Conservation (phyloP, 2,888 invertebrate genomes). For the Microchrysa polita region DNA sequence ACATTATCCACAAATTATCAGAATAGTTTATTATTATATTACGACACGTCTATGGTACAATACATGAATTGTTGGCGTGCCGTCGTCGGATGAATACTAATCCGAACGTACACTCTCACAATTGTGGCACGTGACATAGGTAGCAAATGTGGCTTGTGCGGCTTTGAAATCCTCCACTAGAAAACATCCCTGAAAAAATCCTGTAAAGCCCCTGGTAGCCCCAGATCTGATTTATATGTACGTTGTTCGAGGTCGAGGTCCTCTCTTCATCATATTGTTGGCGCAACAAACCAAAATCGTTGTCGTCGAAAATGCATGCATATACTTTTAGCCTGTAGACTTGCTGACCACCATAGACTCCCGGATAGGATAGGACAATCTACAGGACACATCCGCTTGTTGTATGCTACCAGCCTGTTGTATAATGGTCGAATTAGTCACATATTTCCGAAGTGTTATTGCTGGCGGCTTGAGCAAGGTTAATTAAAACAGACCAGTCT, state of each 20-base stretch:
- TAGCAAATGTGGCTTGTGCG: background rate
- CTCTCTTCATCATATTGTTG: background rate
- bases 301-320: background rate
- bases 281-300: background rate
- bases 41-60: background rate
- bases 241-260: background rate
- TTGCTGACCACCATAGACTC: no score
- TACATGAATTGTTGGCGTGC: background rate
- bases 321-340: background rate
- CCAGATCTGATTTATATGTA: background rate
- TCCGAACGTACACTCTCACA: background rate
- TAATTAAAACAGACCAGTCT: conserved; percentile 1
- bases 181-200: background rate
- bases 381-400: background rate
- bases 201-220: background rate
- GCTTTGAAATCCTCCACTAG: background rate
- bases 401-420: no score
- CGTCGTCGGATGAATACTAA: background rate
- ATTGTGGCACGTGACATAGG: background rate
- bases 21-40: conserved; percentile 6
- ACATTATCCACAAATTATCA: conserved; percentile 11
- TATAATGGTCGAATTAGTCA: background rate
- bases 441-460: conserved; percentile 1
- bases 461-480: background rate
- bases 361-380: background rate